These are phyloP conservation scores for Fopius arisanus DNA, from an alignment of 1,140 invertebrate species.

Conservation along the genomic window DNA sequence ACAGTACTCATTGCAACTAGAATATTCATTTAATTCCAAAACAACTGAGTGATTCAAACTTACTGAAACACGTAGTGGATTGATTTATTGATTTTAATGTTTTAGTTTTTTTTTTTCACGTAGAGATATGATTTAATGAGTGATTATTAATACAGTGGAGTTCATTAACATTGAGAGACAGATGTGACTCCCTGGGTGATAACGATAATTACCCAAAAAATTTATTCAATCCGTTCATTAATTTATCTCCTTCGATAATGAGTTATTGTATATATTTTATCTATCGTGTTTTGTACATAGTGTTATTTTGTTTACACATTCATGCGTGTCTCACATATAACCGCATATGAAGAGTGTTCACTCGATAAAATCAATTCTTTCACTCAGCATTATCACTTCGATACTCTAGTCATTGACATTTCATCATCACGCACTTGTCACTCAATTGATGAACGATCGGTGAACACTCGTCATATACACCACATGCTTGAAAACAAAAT, in stretches of 20 bases:
- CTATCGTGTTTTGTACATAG: constrained; percentile 39
- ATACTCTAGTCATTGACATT: constrained; percentile 61
- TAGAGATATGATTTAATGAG: constrained; percentile 2
- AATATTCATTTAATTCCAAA: neutral
- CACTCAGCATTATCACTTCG: constrained; percentile 54
- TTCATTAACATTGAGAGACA: constrained; percentile 63
- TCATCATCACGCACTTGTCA: neutral
- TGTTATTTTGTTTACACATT: constrained; percentile 16
- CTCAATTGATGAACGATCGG: constrained; percentile 61
- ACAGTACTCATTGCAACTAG: neutral
- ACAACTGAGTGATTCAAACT: neutral
- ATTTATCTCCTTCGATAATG: neutral
- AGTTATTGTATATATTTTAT: constrained; percentile 43
- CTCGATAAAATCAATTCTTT: neutral
- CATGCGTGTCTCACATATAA: constrained; percentile 54
- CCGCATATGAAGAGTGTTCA: constrained; percentile 69
- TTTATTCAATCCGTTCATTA: neutral
- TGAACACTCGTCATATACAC: constrained; percentile 70
- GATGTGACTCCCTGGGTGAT: constrained; percentile 57
- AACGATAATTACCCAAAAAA: neutral
- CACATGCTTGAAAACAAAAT: constrained; percentile 62
- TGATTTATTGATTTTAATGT: neutral
- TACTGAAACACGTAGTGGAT: neutral
- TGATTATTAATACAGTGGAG: constrained; percentile 53
- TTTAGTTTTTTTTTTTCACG: neutral